Conservation (phyloP, 2,113 vertebrate species). For the Notarius quadriscutis region DNA sequence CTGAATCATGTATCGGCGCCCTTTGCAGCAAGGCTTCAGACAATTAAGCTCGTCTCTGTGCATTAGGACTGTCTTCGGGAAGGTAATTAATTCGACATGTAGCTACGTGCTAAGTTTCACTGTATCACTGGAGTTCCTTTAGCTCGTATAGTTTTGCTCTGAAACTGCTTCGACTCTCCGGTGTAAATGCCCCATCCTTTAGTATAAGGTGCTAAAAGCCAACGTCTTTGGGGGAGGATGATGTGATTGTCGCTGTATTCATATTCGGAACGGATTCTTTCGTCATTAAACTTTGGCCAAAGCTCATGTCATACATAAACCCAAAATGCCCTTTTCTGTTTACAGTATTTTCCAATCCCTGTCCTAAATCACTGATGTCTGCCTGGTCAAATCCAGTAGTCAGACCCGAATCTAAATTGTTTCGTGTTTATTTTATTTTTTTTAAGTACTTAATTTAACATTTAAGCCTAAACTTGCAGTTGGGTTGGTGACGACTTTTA, state of each 20-base stretch:
- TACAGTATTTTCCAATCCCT: neutral
- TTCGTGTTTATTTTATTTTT: too few relatives aligned
- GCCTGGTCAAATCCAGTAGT: neutral
- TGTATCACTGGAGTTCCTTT: neutral
- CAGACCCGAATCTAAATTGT: too few relatives aligned
- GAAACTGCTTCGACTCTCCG: neutral
- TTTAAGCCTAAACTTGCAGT: too few relatives aligned
- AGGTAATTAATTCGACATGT: conserved; percentile 62
- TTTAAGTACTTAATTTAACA: too few relatives aligned
- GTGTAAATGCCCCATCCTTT: neutral
- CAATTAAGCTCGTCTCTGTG: conserved; percentile 45
- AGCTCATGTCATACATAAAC: neutral
- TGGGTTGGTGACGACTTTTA: too few relatives aligned
- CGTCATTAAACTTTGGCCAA: neutral
- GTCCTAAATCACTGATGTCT: neutral
- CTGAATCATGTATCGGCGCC: conserved; percentile 72
- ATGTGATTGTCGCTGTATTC: neutral
- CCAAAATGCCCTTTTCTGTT: neutral
- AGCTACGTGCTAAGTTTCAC: neutral
- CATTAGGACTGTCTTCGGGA: conserved; percentile 50
- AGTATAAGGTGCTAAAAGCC: neutral
- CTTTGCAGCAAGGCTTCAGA: conserved; percentile 65
- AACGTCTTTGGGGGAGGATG: neutral
- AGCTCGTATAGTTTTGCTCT: neutral
- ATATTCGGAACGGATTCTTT: neutral